phyloP scores from a whole-genome alignment of 2,113 vertebrate genomes.

The Phodopus roborovskii region DNA sequence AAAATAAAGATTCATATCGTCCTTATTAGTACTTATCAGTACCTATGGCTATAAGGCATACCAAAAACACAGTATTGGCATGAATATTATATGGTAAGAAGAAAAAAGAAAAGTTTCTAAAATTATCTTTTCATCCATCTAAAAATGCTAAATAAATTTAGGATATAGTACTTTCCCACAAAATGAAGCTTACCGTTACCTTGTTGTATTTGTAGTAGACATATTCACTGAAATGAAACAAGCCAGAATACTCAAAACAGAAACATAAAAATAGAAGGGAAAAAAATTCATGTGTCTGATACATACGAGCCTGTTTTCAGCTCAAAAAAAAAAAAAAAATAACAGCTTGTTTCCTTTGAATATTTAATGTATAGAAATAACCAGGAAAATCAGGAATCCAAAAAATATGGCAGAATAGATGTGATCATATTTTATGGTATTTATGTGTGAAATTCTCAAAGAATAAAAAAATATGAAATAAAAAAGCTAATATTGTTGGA shows the following conservation, averaged over 20 bases:
- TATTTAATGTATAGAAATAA: neutral
- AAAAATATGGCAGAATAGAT: neutral
- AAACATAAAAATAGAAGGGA: neutral
- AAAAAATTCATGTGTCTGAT: neutral
- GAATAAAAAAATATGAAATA: neutral
- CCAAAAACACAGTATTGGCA: neutral
- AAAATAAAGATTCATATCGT: neutral
- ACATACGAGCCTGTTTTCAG: neutral
- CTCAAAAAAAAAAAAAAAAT: neutral
- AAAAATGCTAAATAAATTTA: conserved; percentile 15
- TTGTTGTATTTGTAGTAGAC: neutral
- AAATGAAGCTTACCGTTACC: neutral
- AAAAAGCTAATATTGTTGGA: neutral
- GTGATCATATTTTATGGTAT: neutral
- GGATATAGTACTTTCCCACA: neutral
- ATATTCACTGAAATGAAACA: neutral
- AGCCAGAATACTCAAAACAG: neutral
- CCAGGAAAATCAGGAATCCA: neutral
- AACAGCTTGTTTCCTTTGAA: neutral
- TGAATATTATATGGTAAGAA: conserved; percentile 5
- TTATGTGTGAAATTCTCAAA: neutral
- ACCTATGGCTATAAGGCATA: neutral
- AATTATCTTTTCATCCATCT: neutral
- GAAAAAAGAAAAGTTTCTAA: neutral
- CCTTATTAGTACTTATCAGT: neutral